Conservation (phyloP, 2,797 vertebrate genomes). For the Neosilurus hyrtlii region DNA sequence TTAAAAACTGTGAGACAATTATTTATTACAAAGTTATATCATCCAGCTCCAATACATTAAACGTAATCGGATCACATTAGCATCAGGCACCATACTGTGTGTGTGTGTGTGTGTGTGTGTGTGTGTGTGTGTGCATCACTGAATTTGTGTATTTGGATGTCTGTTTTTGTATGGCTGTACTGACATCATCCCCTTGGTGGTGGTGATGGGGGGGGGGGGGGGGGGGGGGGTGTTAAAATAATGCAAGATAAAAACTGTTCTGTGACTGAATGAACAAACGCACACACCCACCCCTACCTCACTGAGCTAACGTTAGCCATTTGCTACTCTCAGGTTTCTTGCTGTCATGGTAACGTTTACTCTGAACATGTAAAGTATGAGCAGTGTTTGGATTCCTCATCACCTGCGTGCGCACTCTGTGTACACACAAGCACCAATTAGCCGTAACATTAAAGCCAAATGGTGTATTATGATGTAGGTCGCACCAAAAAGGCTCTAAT, state of each 20-base stretch:
- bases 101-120: neutral
- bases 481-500: too few species aligned
- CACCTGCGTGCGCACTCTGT: too few species aligned
- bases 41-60: neutral
- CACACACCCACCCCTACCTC: neutral
- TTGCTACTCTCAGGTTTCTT: neutral
- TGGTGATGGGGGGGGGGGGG: too few species aligned
- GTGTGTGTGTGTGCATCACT: neutral
- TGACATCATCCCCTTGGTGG: too few species aligned
- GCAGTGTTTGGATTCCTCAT: too few species aligned
- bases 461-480: too few species aligned
- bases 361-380: neutral
- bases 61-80: neutral
- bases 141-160: too few species aligned
- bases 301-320: neutral
- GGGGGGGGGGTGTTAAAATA: neutral
- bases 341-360: neutral
- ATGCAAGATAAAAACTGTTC: neutral
- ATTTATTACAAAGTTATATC: neutral
- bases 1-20: too few species aligned
- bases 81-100: neutral
- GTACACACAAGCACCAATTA: too few species aligned
- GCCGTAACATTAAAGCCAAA: too few species aligned
- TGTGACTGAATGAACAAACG: neutral
- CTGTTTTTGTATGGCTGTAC: too few species aligned